Evolutionary conservation across 2,888 invertebrate genomes (phyloP), one percentile per base, ranked within the genome.

Genomic region (Drosophila ezoana): DNA sequence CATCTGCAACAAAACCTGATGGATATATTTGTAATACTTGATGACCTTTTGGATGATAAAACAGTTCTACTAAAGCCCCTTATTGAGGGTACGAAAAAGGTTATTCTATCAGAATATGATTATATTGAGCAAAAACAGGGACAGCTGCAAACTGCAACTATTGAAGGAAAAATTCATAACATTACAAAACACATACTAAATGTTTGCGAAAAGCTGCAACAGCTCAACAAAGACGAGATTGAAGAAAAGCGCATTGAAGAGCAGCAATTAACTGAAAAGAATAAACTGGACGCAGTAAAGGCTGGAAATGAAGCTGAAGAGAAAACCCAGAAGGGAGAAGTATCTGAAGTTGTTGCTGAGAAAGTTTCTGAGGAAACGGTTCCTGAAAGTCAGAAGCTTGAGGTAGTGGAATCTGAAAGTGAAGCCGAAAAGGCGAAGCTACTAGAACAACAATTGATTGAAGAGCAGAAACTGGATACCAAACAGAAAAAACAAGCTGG

Each of bases 1-100:
- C 66, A 79, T 14, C 35, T 91, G 13, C 91, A 91, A 47, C 84
- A 87, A 28, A 83, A 77, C 20, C 35, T 90, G 4, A 91, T 91
- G 91, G 86, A 90, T 9, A 66, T 81, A n/a, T 90, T 87, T 43
- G 79, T 90, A 10, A 76, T 87, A 14, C 68, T 82, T 44, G 90
- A 90, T 40, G 90, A 90, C 28, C 47, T 89, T 3, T 28, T 76
- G 16, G 71, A 80, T 13, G 74, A 74, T 5, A 69, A 66, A n/a
- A 60, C 67, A 28, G 41, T 52, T 14, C 9, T 2, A 9, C 13
- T 75, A 16, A 75, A 49, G 8, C 40, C 61, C 2, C 5, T 48
- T 1, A 76, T 86, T 33, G 84, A 87, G 23, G 53, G 75, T 6
- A 38, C 72, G 0, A 87, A 87, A 67, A 5, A 56, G 1, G 14